Evolutionary conservation across 2,888 invertebrate species (phyloP), one percentile per base, ranked within the genome.

Genomic region (Phyllotreta striolata): DNA sequence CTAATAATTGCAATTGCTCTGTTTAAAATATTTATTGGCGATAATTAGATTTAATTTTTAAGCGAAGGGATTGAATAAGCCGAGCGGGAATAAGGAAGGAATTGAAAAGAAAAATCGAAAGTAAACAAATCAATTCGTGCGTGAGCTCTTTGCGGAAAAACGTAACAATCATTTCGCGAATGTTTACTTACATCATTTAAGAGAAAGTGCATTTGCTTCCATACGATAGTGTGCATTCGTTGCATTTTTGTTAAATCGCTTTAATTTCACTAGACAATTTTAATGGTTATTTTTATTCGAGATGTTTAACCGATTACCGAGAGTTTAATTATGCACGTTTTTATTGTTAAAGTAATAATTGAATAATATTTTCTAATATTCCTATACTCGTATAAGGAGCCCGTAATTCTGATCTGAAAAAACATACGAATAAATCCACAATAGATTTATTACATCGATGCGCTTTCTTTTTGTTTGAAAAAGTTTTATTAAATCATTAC

Each of bases 111-210:
- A 49, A 49, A 49, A 49, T 10, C n/a, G 49, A 49, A 49, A 49
- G 49, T 35, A 7, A 49, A 35, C 10, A 35, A 35, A 49, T 49
- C 10, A 35, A 35, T 6, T 35, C 34, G 34, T 49, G 34, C 49
- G 35, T 49, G 35, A 49, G 37, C 35, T 49, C 10, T 49, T 49
- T 35, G 12, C 49, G 49, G 49, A 49, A 49, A 47, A 44, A 49
- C 12, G 37, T 14, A 12, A 24, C 10, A 34, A 5, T 34, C 49
- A 35, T 49, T n/a, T 49, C 3, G 49, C 12, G 6, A 49, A 49
- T 49, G 49, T 34, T 49, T 49, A 24, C 24, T 24, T 24, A 49
- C 49, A 35, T 49, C 49, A 49, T 35, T 49, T 6, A 49, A 13
- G 49, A 49, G 49, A 49, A 49, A 49, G 49, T 49, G 35, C 49